Base-by-base conservation (phyloP, 1,140 invertebrate species). In the Zophobas morio region DNA sequence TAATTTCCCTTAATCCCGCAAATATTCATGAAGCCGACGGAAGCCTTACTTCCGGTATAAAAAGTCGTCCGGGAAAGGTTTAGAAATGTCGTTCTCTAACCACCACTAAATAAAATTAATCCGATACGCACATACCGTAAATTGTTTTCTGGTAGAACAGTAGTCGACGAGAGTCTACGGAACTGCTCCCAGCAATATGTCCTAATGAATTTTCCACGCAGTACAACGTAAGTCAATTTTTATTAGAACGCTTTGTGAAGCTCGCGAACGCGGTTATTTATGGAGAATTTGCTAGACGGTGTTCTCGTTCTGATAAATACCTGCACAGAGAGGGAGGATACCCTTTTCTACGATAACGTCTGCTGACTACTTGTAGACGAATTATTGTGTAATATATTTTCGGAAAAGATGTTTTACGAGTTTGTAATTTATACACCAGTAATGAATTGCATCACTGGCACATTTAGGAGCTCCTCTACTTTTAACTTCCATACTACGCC, bases 221-320 rank as follows among this genome's bases (percentile, higher is more conserved):
- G 63, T 70, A 78, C 51, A 57, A 76, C 66, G 33, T 75, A 78
- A 78, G 63, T 78, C 72, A 75, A 78, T 78, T 78, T 78, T 78
- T 78, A 78, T 78, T 75, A 71, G 70, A 72, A 53, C 70, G 70
- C 46, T 72, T 53, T 42, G 71, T 54, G 49, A 51, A 33, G 54
- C 54, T 73, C 71, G 54, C 71, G 49, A 73, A 56, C 49, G 20
- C 32, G 1, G 71, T 73, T 73, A 73, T 73, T 73, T 73, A 73
- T 73, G 71, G 71, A 39, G 71, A 53, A 73, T 53, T 73, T 73
- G 49, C 49, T 73, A 73, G 54, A 73, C 71, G 71, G 49, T 56
- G 71, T 54, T 66, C 49, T 20, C 63, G 8, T 46, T 40, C 54
- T 56, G 51, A 73, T 73, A 73, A 73, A 73, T 73, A 73, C 71